Evolutionary conservation across 2,113 vertebrate genomes (phyloP).

Genomic region (Psilopogon haemacephalus): DNA sequence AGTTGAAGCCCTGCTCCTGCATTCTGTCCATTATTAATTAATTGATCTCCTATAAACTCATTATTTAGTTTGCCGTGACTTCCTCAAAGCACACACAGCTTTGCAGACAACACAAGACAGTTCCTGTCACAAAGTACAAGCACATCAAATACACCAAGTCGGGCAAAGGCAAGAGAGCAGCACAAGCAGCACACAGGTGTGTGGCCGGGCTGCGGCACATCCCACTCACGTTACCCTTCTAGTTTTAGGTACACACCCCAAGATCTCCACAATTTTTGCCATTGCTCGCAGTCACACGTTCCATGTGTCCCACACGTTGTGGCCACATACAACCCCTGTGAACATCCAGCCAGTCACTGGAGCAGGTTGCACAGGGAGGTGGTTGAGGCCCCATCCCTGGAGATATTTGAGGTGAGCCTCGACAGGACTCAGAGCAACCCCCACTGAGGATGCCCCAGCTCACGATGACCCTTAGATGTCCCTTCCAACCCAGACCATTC

Average conservation of each 20-base stretch:
- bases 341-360: too few relatives aligned
- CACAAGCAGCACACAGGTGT: not conserved
- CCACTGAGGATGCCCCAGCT: too few relatives aligned
- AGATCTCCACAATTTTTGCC: not conserved
- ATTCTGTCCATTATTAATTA: constrained; percentile 36
- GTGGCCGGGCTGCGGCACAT: rapidly evolving
- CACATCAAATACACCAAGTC: rapidly evolving
- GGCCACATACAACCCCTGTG: not conserved
- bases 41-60: constrained; percentile 22
- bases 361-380: too few relatives aligned
- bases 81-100: not conserved
- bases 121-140: not conserved
- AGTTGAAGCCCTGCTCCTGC: not conserved
- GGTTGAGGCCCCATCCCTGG: too few relatives aligned
- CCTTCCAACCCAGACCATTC: too few relatives aligned
- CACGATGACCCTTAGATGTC: too few relatives aligned
- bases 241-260: not conserved
- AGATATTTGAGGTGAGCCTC: too few relatives aligned
- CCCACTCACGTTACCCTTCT: rapidly evolving
- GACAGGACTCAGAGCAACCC: too few relatives aligned
- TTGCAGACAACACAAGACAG: not conserved
- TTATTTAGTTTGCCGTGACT: not conserved
- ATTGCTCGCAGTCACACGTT: rapidly evolving
- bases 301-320: rapidly evolving
- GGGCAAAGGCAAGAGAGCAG: not conserved